Conservation (phyloP, 2,888 invertebrate species). For the Drosophila picticornis region DNA sequence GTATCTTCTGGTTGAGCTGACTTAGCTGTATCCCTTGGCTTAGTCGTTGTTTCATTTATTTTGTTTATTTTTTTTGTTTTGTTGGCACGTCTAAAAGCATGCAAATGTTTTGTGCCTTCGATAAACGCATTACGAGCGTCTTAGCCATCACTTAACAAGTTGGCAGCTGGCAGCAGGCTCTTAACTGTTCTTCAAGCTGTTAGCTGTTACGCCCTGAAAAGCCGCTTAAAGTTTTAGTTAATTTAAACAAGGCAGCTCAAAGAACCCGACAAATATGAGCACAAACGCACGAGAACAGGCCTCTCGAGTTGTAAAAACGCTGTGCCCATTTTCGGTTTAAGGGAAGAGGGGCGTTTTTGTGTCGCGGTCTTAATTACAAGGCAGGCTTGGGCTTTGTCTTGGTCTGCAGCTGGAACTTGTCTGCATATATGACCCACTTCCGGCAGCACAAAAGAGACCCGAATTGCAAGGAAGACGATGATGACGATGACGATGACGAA, state of each 20-base stretch:
- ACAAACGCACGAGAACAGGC: constrained; percentile 23
- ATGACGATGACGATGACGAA: constrained; percentile 19
- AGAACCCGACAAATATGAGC: constrained; percentile 33
- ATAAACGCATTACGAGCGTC: constrained; percentile 56
- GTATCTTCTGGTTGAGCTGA: neutral
- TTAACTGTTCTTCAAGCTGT: constrained; percentile 11
- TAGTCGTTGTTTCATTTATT: neutral
- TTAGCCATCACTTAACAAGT: constrained; percentile 42
- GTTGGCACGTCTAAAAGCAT: constrained; percentile 26
- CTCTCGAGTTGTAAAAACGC: constrained; percentile 67
- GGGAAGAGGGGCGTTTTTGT: constrained; percentile 20
- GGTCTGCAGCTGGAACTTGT: constrained; percentile 42
- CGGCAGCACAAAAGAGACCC: constrained; percentile 69
- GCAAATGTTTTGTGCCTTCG: constrained; percentile 31
- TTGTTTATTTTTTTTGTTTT: neutral
- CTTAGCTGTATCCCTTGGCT: constrained; percentile 5
- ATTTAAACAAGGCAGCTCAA: constrained; percentile 35
- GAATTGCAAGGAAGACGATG: constrained; percentile 59
- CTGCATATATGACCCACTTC: constrained; percentile 78
- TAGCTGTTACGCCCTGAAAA: constrained; percentile 26
- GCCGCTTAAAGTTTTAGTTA: constrained; percentile 53
- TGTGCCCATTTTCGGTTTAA: constrained; percentile 58
- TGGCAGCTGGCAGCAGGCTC: constrained; percentile 14
- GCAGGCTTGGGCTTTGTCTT: constrained; percentile 64
- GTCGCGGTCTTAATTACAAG: constrained; percentile 72